Base-by-base conservation (phyloP, 1,140 invertebrate species). In the Drosophila sucinea region DNA sequence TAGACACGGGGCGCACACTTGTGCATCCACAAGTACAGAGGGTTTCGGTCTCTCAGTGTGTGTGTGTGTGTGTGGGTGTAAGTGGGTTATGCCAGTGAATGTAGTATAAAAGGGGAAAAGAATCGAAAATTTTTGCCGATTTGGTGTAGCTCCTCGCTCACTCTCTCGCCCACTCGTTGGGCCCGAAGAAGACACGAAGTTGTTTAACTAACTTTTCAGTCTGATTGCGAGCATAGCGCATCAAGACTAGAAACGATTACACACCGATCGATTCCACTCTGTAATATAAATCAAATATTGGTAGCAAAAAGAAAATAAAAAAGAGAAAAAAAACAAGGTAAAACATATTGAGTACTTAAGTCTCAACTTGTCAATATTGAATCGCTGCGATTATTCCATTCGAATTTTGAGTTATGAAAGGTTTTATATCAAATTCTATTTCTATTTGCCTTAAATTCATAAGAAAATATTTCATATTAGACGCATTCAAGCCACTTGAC, bases 1-100 rank as follows among this genome's bases (percentile, higher is more conserved):
- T 73, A 83, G 83, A 67, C 73, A 79, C 56, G 23, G 23, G 23
- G 76, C 80, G 63, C 67, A 47, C n/a, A 32, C 54, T 62, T 40
- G 17, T 69, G 38, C 11, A 69, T 47, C 47, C 47, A 17, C 17
- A 17, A 17, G 17, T 17, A 17, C 17, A 17, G 17, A 17, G 17
- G 17, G 17, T 17, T 17, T 17, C 17, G 17, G 17, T 17, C 17
- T 17, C 17, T 17, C 17, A 17, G 17, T 17, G 30, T 27, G 25
- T 41, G 3, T 7, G 17, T 35, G 10, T 54, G 27, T 40, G 33
- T 29, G 7, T 65, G 25, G 25, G 25, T 51, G 25, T 51, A 51
- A 51, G 44, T 51, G 44, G 44, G 23, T 51, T 51, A 51, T 51
- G 44, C 44, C 44, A 17, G 5, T 29, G 8, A 30, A 3, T 35